Evolutionary conservation across 2,113 vertebrate genomes (phyloP), one percentile per base, ranked within the genome.

Genomic region (Campylorhamphus procurvoides): DNA sequence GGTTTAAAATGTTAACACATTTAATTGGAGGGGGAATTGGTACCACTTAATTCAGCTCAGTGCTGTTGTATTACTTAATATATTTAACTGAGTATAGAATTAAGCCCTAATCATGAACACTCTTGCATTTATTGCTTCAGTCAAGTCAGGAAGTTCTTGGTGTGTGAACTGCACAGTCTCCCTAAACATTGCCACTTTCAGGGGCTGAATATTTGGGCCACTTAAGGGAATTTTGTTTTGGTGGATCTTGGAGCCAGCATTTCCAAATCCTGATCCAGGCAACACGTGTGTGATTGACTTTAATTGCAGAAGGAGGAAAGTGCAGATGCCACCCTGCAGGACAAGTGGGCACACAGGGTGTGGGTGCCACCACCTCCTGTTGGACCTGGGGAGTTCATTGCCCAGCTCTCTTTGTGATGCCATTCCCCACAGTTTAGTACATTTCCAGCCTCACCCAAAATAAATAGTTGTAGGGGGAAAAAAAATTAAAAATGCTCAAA

Each of bases 11-110:
- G 72, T 59, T 79, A 87, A 69, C 50, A 27, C 24, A 8, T 77
- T 73, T 93, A 55, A 73, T 42, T 80, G 78, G 71, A 66, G 55
- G 80, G 50, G 58, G 75, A 83, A 76, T 40, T 89, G 59, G 28
- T 73, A 15, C 19, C 59, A 62, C 62, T 79, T 84, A 66, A 62
- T 76, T 83, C 71, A 90, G 59, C 33, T 74, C 42, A 50, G 53
- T 40, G 46, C 58, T 86, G 24, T 81, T 94, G 44, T 24, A 44
- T 60, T 72, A 37, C 20, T 69, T 79, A 62, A 50, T 92, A 64
- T 62, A 50, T 79, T 80, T 91, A 87, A 81, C 44, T 35, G 31
- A 42, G 19, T 71, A 47, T 14, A 75, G 77, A 89, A 74, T 69
- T 81, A 82, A 46, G 8, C 4, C 17, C 29, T 87, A 52, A 89